Evolutionary conservation across 2,797 vertebrate species (phyloP).

Genomic region (Manis crassicaudata): DNA sequence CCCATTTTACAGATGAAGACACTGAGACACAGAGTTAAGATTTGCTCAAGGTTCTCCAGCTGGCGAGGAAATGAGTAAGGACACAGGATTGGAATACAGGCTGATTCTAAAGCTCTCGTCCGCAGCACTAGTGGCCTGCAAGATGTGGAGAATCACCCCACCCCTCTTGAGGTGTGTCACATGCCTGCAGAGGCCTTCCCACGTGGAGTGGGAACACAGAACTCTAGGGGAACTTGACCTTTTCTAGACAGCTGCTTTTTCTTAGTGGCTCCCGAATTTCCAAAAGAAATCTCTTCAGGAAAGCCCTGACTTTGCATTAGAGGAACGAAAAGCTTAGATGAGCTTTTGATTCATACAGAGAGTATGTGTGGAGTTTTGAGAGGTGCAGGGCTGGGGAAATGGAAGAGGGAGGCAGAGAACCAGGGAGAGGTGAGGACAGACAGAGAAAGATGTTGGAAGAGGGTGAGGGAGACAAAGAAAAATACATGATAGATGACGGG

Average conservation of each 20-base stretch:
- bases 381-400: background rate
- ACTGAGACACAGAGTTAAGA: background rate
- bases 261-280: background rate
- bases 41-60: background rate
- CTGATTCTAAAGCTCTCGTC: background rate
- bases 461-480: background rate
- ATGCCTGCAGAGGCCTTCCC: background rate
- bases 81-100: fast-evolving
- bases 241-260: background rate
- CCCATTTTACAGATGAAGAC: background rate
- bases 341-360: background rate
- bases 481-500: background rate
- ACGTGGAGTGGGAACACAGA: background rate
- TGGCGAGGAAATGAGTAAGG: background rate
- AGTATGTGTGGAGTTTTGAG: background rate
- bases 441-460: background rate
- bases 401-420: background rate
- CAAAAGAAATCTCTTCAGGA: background rate
- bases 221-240: background rate
- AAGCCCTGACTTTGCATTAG: background rate
- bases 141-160: background rate
- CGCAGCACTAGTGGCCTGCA: background rate
- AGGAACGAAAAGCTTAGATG: background rate
- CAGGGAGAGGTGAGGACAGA: background rate
- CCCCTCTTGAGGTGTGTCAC: no score